Percentiles rank a stretch among this genome's conserved stretches.
These are phyloP conservation scores for Synergus gifuensis DNA, from an alignment of 2,888 invertebrate genomes.

Conservation along the genomic window DNA sequence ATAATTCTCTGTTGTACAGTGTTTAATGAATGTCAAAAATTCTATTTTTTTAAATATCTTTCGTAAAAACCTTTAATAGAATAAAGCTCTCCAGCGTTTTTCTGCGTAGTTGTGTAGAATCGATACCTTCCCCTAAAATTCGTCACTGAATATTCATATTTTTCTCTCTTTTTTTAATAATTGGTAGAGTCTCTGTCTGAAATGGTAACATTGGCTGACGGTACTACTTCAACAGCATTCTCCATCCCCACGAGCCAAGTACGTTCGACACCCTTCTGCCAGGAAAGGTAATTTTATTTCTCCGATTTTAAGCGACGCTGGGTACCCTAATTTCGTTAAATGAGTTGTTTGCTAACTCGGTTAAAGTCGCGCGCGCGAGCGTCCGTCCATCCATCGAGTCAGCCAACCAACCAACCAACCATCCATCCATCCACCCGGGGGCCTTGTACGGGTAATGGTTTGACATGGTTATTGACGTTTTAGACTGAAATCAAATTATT, in stretches of 20 bases:
- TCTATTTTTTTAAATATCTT: too few species aligned
- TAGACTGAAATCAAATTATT: constrained; percentile 75
- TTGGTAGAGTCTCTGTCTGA: not conserved
- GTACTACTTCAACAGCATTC: not conserved
- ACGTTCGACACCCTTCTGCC: constrained; percentile 53
- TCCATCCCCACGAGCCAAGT: not conserved
- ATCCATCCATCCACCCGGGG: constrained; percentile 57
- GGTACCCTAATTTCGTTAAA: constrained; percentile 76
- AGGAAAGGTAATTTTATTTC: constrained; percentile 74
- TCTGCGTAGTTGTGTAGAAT: too few species aligned
- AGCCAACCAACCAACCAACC: constrained; percentile 48
- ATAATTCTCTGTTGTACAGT: too few species aligned
- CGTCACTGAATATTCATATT: not conserved
- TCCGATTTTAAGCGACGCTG: constrained; percentile 74
- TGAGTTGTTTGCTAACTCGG: constrained; percentile 77
- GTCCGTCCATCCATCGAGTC: constrained; percentile 46
- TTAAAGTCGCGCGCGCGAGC: constrained; percentile 71
- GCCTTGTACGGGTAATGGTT: constrained; percentile 73
- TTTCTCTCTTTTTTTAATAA: not conserved
- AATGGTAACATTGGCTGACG: not conserved
- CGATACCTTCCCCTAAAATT: not conserved
- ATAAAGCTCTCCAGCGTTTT: too few species aligned
- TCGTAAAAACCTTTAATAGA: too few species aligned
- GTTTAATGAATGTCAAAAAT: too few species aligned
- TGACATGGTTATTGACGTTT: constrained; percentile 77